phyloP scores from a whole-genome alignment of 2,888 invertebrate genomes.

The Hyposoter dolosus region DNA sequence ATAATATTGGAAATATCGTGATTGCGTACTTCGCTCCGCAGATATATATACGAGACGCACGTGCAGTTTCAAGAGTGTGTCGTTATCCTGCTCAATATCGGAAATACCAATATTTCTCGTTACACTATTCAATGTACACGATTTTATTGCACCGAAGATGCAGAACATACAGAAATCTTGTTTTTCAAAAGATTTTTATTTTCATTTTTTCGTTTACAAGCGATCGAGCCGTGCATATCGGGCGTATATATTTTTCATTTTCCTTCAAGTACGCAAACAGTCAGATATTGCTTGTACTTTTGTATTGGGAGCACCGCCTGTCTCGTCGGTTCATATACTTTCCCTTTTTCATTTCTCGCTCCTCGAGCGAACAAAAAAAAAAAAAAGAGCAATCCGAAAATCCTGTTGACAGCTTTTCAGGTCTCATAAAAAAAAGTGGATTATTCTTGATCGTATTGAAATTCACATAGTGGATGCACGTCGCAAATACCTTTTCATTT shows the following conservation, averaged over 20 bases:
- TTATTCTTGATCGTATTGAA: neutral
- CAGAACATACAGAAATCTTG: neutral
- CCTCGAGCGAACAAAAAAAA: neutral
- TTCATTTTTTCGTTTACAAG: neutral
- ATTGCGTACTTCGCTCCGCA: neutral
- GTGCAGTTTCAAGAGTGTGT: neutral
- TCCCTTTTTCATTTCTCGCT: neutral
- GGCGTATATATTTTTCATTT: slow-evolving; percentile 5
- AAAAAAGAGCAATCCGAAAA: neutral
- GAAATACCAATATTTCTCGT: slow-evolving; percentile 1
- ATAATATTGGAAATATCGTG: neutral
- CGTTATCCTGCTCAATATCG: neutral
- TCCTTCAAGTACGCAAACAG: neutral
- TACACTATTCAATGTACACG: neutral
- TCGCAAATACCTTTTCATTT: neutral
- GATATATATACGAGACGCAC: no score
- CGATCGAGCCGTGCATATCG: neutral
- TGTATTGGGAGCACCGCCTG: neutral
- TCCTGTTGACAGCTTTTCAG: neutral
- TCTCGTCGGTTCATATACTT: neutral
- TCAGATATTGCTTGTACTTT: slow-evolving; percentile 23
- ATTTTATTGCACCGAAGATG: neutral
- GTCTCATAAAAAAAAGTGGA: neutral
- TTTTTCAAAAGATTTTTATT: slow-evolving; percentile 4
- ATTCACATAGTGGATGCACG: neutral